Conservation (phyloP, 2,888 invertebrate genomes). For the Zaprionus bogoriensis region DNA sequence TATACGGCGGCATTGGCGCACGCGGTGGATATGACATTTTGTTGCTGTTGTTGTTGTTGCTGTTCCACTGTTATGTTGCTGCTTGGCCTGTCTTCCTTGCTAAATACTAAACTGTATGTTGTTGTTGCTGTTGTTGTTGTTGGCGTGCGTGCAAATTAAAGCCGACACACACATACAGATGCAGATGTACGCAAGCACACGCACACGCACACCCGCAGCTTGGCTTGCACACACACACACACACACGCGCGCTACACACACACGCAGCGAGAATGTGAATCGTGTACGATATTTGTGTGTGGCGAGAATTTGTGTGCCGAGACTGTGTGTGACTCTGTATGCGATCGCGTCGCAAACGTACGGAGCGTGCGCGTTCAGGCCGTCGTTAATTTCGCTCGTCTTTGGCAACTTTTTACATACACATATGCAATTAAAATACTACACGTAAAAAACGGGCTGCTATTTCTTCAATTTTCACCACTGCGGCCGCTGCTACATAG, state of each 20-base stretch:
- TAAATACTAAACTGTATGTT: conserved; percentile 33
- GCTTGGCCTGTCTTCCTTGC: conserved; percentile 10
- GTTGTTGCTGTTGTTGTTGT: conserved; percentile 28
- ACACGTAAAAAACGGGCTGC: conserved; percentile 45
- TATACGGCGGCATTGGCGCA: conserved; percentile 89
- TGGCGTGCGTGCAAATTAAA: conserved; percentile 63
- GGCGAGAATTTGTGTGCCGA: too few species aligned
- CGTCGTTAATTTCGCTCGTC: not conserved
- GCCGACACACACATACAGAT: conserved; percentile 65
- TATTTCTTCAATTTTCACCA: conserved; percentile 52
- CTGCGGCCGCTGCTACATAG: conserved; percentile 54
- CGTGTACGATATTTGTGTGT: conserved; percentile 52
- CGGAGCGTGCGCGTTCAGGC: conserved; percentile 16
- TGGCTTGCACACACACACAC: conserved; percentile 44
- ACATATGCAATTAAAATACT: conserved; percentile 33
- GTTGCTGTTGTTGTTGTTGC: conserved; percentile 21
- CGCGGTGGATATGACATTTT: conserved; percentile 96
- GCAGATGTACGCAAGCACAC: too few species aligned
- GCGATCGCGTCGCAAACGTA: conserved; percentile 25
- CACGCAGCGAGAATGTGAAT: conserved; percentile 44
- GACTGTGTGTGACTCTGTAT: conserved; percentile 11
- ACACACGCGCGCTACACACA: conserved; percentile 18
- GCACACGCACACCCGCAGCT: conserved; percentile 35
- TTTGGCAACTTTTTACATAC: conserved; percentile 25
- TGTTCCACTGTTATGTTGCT: not conserved